Base-by-base conservation (phyloP, 2,888 invertebrate genomes). In the Psylliodes chrysocephalus region DNA sequence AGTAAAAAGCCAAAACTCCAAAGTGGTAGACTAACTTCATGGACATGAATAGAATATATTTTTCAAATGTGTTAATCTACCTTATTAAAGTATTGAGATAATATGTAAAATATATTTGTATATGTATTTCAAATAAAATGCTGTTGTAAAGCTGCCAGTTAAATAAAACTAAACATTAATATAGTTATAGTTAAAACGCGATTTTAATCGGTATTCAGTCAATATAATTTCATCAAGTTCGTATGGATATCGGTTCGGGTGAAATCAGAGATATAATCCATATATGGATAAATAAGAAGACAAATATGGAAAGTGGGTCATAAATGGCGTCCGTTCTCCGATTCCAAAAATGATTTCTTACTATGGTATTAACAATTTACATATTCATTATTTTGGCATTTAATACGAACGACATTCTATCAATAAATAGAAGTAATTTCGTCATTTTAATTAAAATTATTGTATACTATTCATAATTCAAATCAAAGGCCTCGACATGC, bases 271-370 rank as follows among this genome's bases (percentile, higher is more conserved):
- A 47, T 57, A 35, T 35, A 57, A 33, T 47, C 56, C 56, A 57
- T 46, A 57, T 57, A 57, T 57, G 47, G 56, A 57, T 33, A 57
- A 57, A 57, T 57, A 57, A 57, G 56, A 57, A 57, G 30, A 47
- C 56, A 38, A 57, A 57, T 57, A 57, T 57, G 56, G 56, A 57
- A 57, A 57, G 56, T 57, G 35, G 56, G 56, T 57, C 56, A 57
- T 18, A 57, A 47, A 35, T 57, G 56, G 56, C 47, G 47, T 35
- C 46, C 56, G 47, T 47, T 57, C 56, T 46, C 56, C 33, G 56
- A 57, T 35, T 57, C 56, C 46, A 57, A 57, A 57, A 57, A 57
- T 57, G 56, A 57, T 57, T 57, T 57, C 56, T 47, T 47, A 57
- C 35, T 47, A 47, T 47, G 56, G 56, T 47, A 25, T 49, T 28